Base-by-base conservation (phyloP, 1,140 invertebrate genomes). In the Hylaeus volcanicus region DNA sequence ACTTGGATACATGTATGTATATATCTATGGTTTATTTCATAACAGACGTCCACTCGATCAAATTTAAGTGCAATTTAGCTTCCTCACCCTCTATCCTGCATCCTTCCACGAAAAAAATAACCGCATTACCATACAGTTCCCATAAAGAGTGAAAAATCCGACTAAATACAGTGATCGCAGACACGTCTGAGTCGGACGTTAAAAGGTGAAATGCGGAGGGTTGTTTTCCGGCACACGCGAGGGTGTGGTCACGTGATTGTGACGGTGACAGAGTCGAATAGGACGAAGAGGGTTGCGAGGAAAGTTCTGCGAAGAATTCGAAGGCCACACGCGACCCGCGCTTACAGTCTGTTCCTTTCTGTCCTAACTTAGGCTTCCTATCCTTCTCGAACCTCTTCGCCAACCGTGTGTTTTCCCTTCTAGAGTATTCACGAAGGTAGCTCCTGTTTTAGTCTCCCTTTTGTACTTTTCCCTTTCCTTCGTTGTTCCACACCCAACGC, bases 241-340 rank as follows among this genome's bases (percentile, higher is more conserved):
- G 83, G 84, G 79, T 78, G 84, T 66, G 79, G 65, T 86, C 83
- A 85, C 84, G 84, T 86, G 84, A 84, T 39, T 65, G 65, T 41
- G 70, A 85, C 77, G 56, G 72, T 48, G 80, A 85, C 76, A 61
- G 61, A 56, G 39, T 5, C 9, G 65, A 48, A 56, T 74, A 77
- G 68, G 77, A 48, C 37, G 73, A 66, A 77, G 61, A 81, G 79
- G 79, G 70, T 74, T 37, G 83, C 41, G 43, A 81, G 69, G 39
- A 56, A 60, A 85, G 69, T 85, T 84, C 69, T 69, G 58, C 77
- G 83, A 84, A 81, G 82, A 61, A 85, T 85, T 85, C 56, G 78
- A 81, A 84, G 78, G 64, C 73, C 74, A 74, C 84, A 86, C 84
- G 83, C 83, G 84, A 86, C 78, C 68, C 15, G 45, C 53, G 12